phyloP scores from a whole-genome alignment of 2,113 vertebrate species.

The Opisthocomus hoazin region DNA sequence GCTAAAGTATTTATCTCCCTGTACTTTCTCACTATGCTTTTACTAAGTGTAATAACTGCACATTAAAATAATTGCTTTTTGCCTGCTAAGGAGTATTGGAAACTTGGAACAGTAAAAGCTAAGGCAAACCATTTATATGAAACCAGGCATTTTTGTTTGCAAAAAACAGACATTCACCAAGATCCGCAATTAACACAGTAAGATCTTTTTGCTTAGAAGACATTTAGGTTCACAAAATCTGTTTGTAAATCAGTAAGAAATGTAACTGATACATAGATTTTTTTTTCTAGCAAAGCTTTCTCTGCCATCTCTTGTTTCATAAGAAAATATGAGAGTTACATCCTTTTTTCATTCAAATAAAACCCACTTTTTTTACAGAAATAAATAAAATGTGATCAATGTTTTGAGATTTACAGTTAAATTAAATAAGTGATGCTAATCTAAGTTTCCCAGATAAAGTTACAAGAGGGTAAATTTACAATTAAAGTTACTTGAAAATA shows the following conservation, averaged over 20 bases:
- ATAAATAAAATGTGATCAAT: background rate
- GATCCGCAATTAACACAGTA: background rate
- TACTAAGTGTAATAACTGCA: conserved; percentile 58
- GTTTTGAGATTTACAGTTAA: background rate
- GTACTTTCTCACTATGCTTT: conserved; percentile 40
- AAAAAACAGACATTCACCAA: background rate
- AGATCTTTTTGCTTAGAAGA: background rate
- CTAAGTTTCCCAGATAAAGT: background rate
- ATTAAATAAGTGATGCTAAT: background rate
- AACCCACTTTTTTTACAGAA: background rate
- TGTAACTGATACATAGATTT: background rate
- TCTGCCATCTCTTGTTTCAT: background rate
- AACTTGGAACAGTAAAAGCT: background rate
- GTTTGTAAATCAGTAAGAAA: background rate
- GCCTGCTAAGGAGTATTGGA: background rate
- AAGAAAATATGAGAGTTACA: background rate
- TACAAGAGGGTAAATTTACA: background rate
- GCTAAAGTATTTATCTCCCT: conserved; percentile 43
- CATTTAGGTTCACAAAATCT: background rate
- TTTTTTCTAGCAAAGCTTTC: background rate
- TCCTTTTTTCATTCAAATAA: background rate
- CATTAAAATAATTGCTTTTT: background rate
- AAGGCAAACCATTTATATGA: background rate
- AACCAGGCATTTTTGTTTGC: background rate
- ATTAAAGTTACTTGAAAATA: background rate